Percentiles rank a stretch among this genome's conserved stretches.
Evolutionary conservation across 1,140 invertebrate species (phyloP).

Genomic region (Megalopta genalis): DNA sequence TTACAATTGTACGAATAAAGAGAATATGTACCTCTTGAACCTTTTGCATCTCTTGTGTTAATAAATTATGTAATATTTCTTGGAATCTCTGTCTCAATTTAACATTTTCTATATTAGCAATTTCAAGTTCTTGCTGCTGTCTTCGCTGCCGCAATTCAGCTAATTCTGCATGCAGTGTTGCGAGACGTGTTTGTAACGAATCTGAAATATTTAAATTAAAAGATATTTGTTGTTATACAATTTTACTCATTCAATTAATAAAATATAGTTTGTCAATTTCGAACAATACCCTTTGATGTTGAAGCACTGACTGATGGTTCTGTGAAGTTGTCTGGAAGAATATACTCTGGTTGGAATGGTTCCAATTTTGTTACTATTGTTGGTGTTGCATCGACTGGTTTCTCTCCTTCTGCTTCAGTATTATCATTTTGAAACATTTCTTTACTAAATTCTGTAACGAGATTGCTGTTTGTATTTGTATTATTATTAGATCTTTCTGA

Average conservation of each 20-base stretch:
- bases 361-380: constrained; percentile 73
- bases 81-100: constrained; percentile 91
- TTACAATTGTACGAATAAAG: constrained; percentile 4
- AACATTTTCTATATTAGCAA: constrained; percentile 92
- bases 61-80: constrained; percentile 87
- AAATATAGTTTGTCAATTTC: background rate
- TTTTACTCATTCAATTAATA: background rate
- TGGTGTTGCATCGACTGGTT: constrained; percentile 35
- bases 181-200: constrained; percentile 73
- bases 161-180: constrained; percentile 84
- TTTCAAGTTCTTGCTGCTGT: constrained; percentile 89
- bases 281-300: constrained; percentile 58
- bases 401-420: constrained; percentile 60
- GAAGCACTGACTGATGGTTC: constrained; percentile 61
- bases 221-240: background rate
- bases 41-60: constrained; percentile 89
- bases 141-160: constrained; percentile 86
- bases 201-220: constrained; percentile 60
- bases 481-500: constrained; percentile 74
- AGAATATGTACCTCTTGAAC: constrained; percentile 84
- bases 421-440: constrained; percentile 80
- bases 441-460: constrained; percentile 81
- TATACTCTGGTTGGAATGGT: constrained; percentile 73
- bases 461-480: constrained; percentile 65
- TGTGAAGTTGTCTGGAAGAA: constrained; percentile 71